Evolutionary conservation across 1,140 invertebrate species (phyloP), one percentile per base, ranked within the genome.

Genomic region (Drosophila biarmipes): DNA sequence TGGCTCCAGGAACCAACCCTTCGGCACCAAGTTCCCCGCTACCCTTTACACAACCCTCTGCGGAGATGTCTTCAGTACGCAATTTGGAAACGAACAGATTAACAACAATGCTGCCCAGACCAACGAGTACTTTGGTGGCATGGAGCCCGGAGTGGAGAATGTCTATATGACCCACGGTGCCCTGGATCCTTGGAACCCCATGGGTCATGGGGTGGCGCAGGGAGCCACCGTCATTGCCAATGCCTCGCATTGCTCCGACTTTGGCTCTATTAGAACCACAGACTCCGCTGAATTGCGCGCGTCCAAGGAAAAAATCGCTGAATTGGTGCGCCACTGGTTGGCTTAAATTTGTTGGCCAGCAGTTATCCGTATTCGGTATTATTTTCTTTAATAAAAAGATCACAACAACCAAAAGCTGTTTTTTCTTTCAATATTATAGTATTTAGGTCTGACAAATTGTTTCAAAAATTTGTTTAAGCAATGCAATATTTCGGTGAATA

Each of bases 211-310:
- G 4, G 81, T 93, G 10, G 92, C 93, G 51, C 75, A 95, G 8
- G 93, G 93, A 31, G 94, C 94, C 11, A 93, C 93, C 40, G 24
- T 92, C 54, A 87, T 92, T 21, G 56, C 82, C 40, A 38, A 80
- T 45, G 67, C 73, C 42, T 91, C 96, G 0, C 96, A 97, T 85
- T 97, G 96, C 90, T 93, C 94, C 15, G 96, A 96, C 92, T 94
- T 97, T 93, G 93, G 93, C 67, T 92, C 93, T 8, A 93, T 94
- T 69, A 59, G 74, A 6, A 15, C 53, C 0, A 86, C 78, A 3
- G 96, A 96, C 72, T 92, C 92, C 2, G 92, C 92, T 4, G 92
- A 93, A 64, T 93, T 97, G 90, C 93, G 90, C 1, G 90, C 92
- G n/a, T 94, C 95, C 0, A 94, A 96, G 73, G 85, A 92, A 57